Percentiles rank a stretch among this genome's conserved stretches.
phyloP scores from a whole-genome alignment of 2,113 vertebrate species.

The Chlamydotis undulata region DNA sequence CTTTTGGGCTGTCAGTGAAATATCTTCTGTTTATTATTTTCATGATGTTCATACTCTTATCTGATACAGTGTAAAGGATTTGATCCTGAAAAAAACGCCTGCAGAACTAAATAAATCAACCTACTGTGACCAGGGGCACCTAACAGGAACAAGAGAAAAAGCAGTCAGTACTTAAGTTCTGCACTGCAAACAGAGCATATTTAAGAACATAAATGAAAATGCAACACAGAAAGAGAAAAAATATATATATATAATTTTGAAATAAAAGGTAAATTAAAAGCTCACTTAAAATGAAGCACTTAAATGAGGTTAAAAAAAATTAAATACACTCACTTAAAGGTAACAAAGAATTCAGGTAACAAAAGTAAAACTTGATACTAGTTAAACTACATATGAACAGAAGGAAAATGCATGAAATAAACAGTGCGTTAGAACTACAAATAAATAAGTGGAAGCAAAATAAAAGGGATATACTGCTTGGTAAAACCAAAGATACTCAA shows the following conservation, averaged over 20 bases:
- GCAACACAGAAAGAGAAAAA: not conserved
- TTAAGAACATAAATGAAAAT: not conserved
- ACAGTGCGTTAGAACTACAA: not conserved
- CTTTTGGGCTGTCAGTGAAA: not conserved
- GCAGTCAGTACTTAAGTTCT: not conserved
- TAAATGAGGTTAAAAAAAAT: not conserved
- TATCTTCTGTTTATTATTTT: constrained; percentile 15
- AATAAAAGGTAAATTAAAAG: not conserved
- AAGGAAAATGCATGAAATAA: not conserved
- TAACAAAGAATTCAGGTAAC: not conserved
- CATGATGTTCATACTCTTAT: not conserved
- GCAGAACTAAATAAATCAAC: not conserved
- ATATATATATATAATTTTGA: not conserved
- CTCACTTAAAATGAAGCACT: not conserved
- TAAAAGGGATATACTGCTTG: not conserved
- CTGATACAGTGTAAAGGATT: not conserved
- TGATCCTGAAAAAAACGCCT: not conserved
- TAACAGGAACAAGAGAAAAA: not conserved
- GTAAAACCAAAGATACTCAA: not conserved
- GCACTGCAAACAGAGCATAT: not conserved
- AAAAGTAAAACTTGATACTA: not conserved
- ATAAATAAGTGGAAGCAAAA: not conserved
- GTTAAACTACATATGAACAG: not conserved
- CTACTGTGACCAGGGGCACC: not conserved
- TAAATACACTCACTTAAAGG: not conserved